Evolutionary conservation across 2,888 invertebrate species (phyloP).

Genomic region (Nephrocerus scutellatus): DNA sequence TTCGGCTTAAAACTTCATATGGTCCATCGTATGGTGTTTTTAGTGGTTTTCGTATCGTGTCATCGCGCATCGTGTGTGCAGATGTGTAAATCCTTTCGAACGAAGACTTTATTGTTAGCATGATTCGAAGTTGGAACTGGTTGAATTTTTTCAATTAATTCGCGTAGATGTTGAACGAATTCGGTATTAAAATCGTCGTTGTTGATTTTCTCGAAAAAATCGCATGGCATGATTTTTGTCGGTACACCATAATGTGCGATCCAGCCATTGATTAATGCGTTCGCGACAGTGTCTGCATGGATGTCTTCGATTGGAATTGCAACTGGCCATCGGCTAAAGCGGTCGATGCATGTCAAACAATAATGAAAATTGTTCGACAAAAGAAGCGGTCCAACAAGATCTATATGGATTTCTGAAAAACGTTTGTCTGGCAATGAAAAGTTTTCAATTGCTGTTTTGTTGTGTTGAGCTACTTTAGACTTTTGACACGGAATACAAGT

Average conservation of each 20-base stretch:
- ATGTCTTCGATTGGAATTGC: constrained; percentile 15
- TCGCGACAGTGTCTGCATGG: constrained; percentile 13
- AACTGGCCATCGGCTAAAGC: constrained; percentile 12
- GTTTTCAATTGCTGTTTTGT: constrained; percentile 2
- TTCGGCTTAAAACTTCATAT: too few relatives aligned
- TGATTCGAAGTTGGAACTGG: too few relatives aligned
- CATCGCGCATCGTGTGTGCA: too few relatives aligned
- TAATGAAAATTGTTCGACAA: constrained; percentile 9
- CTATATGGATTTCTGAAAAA: constrained; percentile 11
- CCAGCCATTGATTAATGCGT: constrained; percentile 4
- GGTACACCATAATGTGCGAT: constrained; percentile 3
- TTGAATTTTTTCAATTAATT: too few relatives aligned
- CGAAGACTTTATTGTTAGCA: too few relatives aligned
- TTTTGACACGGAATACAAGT: constrained; percentile 12
- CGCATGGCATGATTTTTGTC: too few relatives aligned
- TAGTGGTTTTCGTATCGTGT: too few relatives aligned
- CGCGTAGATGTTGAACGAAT: too few relatives aligned
- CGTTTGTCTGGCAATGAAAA: constrained; percentile 10
- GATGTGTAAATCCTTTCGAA: too few relatives aligned
- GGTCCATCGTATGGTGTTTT: too few relatives aligned
- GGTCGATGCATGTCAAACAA: constrained; percentile 8
- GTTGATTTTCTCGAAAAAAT: too few relatives aligned
- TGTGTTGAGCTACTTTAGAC: constrained; percentile 8
- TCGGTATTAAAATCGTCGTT: too few relatives aligned
- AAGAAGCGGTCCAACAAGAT: constrained; percentile 12